Base-by-base conservation (phyloP, 2,113 vertebrate genomes). In the Puffinus mauretanicus region DNA sequence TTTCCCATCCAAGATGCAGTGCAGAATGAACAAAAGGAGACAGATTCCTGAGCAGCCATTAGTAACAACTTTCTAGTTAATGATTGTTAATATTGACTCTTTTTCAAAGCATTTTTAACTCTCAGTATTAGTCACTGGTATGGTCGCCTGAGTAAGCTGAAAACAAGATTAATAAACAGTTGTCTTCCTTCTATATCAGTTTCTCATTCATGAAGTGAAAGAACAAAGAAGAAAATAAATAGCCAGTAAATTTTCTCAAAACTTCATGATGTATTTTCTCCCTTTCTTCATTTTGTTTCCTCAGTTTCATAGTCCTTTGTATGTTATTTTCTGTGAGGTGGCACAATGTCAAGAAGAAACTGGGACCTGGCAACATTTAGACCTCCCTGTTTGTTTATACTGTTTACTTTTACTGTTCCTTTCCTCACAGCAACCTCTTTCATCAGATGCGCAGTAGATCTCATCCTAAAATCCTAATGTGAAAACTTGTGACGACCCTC, bases 11-110 rank as follows among this genome's bases (percentile, higher is more conserved):
- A 94, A 83, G 76, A 76, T 84, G 77, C 86, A 93, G 55, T 44
- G n/a, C 86, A 94, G 76, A 90, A 88, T 13, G 11, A 95, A 92
- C 26, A 88, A 88, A 96, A 82, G 40, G 49, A 96, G 52, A 82
- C 6, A 77, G 42, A 81, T 55, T 86, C 32, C 47, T 57, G 38
- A 83, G 42, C n/a, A 92, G 82, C 52, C 47, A 34, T 75, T 81
- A 81, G 67, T 47, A 83, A 75, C 47, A 92, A 52, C 60, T 67
- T 86, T 17, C 55, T 75, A 44, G 32, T 47, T 88, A 82, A 92
- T 60, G n/a, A 24, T 2, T 71, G 38, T 46, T 83, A 83, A 82
- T 42, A 91, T 10, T 57, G 69, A 75, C 44, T 86, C 38, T 71
- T 78, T 70, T 86, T 65, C 69, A 71, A 71, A 91, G 36, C 47